Conservation (phyloP, 30 jellyfish, hydroid and myxozoan genomes). For the Cassiopea andromeda region DNA sequence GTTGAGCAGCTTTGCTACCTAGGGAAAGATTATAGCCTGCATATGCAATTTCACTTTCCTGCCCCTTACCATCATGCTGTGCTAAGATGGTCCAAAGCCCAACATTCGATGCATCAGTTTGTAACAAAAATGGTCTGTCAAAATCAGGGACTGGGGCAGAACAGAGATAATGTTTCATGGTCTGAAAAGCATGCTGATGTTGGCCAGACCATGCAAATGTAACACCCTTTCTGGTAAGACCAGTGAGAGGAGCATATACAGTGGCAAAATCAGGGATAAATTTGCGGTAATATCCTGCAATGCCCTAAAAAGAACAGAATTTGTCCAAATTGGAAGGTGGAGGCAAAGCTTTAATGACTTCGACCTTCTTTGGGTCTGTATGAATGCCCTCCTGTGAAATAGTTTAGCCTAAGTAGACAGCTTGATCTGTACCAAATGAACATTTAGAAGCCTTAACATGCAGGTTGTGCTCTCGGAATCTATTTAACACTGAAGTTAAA, state of each 20-base stretch:
- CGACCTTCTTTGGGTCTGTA: slow-evolving; percentile 16
- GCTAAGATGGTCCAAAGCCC: slow-evolving; percentile 63
- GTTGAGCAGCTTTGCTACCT: slow-evolving; percentile 24
- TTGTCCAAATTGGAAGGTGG: slow-evolving; percentile 6
- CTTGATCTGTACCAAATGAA: slow-evolving; percentile 33
- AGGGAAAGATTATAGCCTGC: slow-evolving; percentile 43
- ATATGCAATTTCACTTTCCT: slow-evolving; percentile 43
- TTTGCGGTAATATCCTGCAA: slow-evolving; percentile 60
- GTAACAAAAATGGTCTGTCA: slow-evolving; percentile 35
- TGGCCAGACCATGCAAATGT: slow-evolving; percentile 30
- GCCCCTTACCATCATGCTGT: slow-evolving; percentile 32
- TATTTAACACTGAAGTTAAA: not conserved
- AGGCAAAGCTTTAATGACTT: not conserved
- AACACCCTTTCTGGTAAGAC: slow-evolving; percentile 19
- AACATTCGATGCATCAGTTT: slow-evolving; percentile 49
- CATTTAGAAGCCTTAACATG: slow-evolving; percentile 53
- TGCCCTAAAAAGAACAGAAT: slow-evolving; percentile 27
- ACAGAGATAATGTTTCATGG: slow-evolving; percentile 17
- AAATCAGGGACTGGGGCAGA: slow-evolving; percentile 63
- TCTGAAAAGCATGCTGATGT: slow-evolving; percentile 29
- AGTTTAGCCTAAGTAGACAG: slow-evolving; percentile 35
- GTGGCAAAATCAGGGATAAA: slow-evolving; percentile 56
- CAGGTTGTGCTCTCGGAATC: slow-evolving; percentile 18
- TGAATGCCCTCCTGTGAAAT: slow-evolving; percentile 41
- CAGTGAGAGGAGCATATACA: slow-evolving; percentile 58